Evolutionary conservation across 2,888 invertebrate species (phyloP), one percentile per base, ranked within the genome.

Genomic region (Ypsolopha scabrella): DNA sequence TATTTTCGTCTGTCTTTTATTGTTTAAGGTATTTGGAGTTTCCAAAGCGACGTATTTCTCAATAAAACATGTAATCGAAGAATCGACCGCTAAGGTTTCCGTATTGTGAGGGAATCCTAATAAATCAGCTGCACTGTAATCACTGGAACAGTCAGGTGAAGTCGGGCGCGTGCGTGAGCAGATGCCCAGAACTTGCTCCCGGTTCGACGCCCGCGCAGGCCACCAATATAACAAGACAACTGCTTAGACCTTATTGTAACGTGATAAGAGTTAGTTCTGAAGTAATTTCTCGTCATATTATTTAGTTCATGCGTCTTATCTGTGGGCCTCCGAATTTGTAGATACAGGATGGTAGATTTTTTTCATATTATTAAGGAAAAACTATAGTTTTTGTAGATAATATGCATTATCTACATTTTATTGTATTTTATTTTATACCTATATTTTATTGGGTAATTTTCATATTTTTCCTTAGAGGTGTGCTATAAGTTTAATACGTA

Each of bases 201-300:
- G 62, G 81, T 80, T 82, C 81, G 77, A 75, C 60, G 81, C 68
- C 76, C 82, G 78, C n/a, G 43, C 43, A 39, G 6, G 3, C 3
- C n/a, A n/a, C 39, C n/a, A 39, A n/a, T 39, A n/a, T n/a, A 39
- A 39, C 6, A 39, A n/a, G n/a, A 39, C 6, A 39, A n/a, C 9
- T 39, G 2, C 39, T 39, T 9, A n/a, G 9, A 39, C n/a, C 3
- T 3, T n/a, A n/a, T 39, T n/a, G 39, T 9, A 39, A 3, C 9
- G 6, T 2, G 9, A 3, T 39, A n/a, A n/a, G 10, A 39, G 39
- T 1, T 3, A 6, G 2, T 39, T 3, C 6, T 39, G 9, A n/a
- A n/a, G n/a, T 39, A 39, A 39, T n/a, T 3, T 3, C 2, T 9
- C n/a, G 1, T 39, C 39, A 3, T n/a, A 39, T n/a, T 39, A n/a